A percentile compares a stretch with the other conserved stretches of the same genome.
Conservation (phyloP, 1,140 invertebrate species). For the Drosophila tani region DNA sequence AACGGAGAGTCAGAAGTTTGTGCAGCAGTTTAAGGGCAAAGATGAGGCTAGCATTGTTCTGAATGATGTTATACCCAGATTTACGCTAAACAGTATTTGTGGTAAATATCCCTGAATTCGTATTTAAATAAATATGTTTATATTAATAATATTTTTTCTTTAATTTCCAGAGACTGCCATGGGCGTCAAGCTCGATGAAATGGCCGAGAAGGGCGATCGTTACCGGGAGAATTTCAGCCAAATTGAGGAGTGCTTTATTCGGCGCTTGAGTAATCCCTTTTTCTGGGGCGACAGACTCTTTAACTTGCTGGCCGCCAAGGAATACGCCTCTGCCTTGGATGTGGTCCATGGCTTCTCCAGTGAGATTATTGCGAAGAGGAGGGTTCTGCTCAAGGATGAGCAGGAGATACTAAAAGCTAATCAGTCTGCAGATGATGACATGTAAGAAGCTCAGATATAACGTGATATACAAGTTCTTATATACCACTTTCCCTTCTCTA, state of each 20-base stretch:
- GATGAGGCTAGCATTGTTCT: slow-evolving; percentile 37
- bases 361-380: slow-evolving; percentile 72
- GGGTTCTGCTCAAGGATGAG: slow-evolving; percentile 46
- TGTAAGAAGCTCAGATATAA: slow-evolving; percentile 6
- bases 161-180: slow-evolving; percentile 90
- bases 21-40: slow-evolving; percentile 54
- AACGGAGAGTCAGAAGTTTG: slow-evolving; percentile 83
- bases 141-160: not conserved
- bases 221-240: slow-evolving; percentile 70
- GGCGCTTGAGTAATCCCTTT: slow-evolving; percentile 64
- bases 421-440: slow-evolving; percentile 50
- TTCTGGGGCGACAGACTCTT: slow-evolving; percentile 60
- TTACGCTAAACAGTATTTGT: slow-evolving; percentile 92
- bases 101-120: slow-evolving; percentile 84
- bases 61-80: slow-evolving; percentile 86
- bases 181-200: slow-evolving; percentile 87
- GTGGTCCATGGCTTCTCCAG: slow-evolving; percentile 73
- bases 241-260: slow-evolving; percentile 68
- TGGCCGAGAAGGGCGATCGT: slow-evolving; percentile 67
- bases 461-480: fast-evolving
- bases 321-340: slow-evolving; percentile 45
- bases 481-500: not conserved
- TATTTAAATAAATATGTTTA: too few species aligned
- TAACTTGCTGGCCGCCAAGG: slow-evolving; percentile 47
- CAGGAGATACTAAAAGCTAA: not conserved